A percentile compares a stretch with the other conserved stretches of the same genome.
Evolutionary conservation across 2,888 invertebrate genomes (phyloP).

Genomic region (Thelaira solivaga): DNA sequence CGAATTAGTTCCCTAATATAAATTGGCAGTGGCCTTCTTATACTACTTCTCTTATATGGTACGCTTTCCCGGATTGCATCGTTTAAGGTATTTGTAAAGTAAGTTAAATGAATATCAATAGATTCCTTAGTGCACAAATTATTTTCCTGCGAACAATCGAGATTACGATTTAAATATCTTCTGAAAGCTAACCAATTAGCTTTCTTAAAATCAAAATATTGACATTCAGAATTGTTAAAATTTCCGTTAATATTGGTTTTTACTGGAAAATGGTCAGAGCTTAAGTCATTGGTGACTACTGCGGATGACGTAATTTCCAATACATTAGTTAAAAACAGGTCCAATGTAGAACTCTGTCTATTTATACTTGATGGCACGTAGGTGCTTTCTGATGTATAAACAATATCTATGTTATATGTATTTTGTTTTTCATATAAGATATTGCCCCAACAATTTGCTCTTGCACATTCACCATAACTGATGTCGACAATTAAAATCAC

Average conservation of each 20-base stretch:
- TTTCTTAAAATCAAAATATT: not conserved
- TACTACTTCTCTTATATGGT: no score
- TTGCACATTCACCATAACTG: not conserved
- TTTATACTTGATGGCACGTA: not conserved
- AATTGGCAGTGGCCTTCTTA: no score
- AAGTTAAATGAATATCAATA: no score
- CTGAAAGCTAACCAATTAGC: not conserved
- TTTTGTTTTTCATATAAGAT: not conserved
- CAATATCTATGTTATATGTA: not conserved
- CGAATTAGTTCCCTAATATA: no score
- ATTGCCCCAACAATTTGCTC: not conserved
- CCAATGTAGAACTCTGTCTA: constrained; percentile 3
- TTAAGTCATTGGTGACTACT: not conserved
- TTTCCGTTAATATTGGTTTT: not conserved
- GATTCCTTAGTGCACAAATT: no score
- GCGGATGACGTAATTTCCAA: not conserved
- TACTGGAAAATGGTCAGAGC: constrained; percentile 13
- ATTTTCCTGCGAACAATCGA: no score
- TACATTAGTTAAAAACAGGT: constrained; percentile 10
- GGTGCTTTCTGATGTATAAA: not conserved
- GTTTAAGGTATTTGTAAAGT: no score
- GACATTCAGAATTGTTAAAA: not conserved
- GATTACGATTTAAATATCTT: no score
- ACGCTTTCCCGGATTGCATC: no score
- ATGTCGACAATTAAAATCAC: not conserved